Base-by-base conservation (phyloP, 2,113 vertebrate species). In the Porphyrio hochstetteri region DNA sequence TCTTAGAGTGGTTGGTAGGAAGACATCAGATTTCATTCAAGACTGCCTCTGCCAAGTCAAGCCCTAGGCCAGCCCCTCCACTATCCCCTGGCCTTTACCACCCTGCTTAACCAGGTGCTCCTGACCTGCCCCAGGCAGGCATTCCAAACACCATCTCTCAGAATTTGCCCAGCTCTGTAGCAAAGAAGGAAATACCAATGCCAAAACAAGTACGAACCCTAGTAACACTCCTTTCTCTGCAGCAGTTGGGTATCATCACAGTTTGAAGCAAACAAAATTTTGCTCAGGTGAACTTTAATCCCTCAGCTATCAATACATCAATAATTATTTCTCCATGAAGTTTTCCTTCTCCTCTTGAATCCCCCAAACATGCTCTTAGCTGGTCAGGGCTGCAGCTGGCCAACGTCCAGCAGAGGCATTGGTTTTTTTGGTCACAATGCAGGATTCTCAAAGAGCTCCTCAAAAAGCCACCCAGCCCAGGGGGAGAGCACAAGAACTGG, bases 81-180 rank as follows among this genome's bases (percentile, higher is more conserved):
- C 29, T 11, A 5, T 53, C 31, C 53, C 5, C 12, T 7, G 11
- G 5, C 3, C 21, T 44, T 46, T 72, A 53, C 13, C 33, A 25
- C 24, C 23, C 53, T 24, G 5, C 44, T 68, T 59, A 23, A n/a
- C 40, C 13, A 42, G 6, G 4, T 5, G n/a, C 6, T 4, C n/a
- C 1, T 14, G 3, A 40, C 44, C 20, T 24, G 36, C 19, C 53
- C 46, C n/a, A 52, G 23, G 25, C 24, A 28, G 27, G 25, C 13
- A 25, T 53, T 53, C 10, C 27, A 28, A 42, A 17, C 38, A 36
- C 31, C n/a, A 13, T 8, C 21, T 40, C 42, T 35, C 29, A 19
- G 68, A 63, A 63, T 16, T 21, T 11, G 50, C 18, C 27, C 38
- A 21, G 7, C 1, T 0, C 0, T 11, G 21, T 3, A 67, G 25